phyloP scores from a whole-genome alignment of 2,888 invertebrate genomes.

The Parnassius orleans region DNA sequence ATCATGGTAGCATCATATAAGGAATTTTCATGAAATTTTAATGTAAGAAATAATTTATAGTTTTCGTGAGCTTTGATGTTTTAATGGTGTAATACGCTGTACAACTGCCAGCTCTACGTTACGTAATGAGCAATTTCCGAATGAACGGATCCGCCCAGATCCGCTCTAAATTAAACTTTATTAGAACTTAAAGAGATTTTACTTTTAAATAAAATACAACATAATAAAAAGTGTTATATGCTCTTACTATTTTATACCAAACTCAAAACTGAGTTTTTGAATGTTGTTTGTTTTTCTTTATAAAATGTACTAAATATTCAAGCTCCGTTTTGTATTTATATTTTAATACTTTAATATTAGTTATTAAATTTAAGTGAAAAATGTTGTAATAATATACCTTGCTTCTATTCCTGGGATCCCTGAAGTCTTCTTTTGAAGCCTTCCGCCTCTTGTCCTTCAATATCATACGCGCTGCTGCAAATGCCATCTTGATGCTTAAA shows the following conservation, averaged over 20 bases:
- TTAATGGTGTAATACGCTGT: conserved; percentile 39
- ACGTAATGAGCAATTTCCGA: conserved; percentile 72
- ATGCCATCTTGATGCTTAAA: conserved; percentile 83
- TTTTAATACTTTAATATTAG: no score
- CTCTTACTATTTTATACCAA: no score
- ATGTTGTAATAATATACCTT: conserved; percentile 81
- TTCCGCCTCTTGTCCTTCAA: conserved; percentile 90
- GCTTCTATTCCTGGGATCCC: conserved; percentile 87
- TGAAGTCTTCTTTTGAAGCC: conserved; percentile 90
- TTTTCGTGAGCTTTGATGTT: conserved; percentile 12
- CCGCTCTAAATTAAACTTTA: conserved; percentile 39
- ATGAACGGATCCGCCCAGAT: conserved; percentile 51
- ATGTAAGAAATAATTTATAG: no score
- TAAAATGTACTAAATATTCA: no score
- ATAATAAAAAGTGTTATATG: no score
- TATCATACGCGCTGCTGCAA: conserved; percentile 92
- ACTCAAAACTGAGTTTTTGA: no score
- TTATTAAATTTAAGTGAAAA: no score
- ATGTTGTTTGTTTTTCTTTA: no score
- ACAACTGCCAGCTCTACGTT: conserved; percentile 36
- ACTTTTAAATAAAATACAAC: not conserved
- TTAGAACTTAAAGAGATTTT: conserved; percentile 13
- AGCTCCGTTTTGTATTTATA: no score
- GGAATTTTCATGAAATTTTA: no score
- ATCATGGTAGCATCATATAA: conserved; percentile 21